phyloP scores from a whole-genome alignment of 2,797 vertebrate genomes.

The Sparidentex hasta region DNA sequence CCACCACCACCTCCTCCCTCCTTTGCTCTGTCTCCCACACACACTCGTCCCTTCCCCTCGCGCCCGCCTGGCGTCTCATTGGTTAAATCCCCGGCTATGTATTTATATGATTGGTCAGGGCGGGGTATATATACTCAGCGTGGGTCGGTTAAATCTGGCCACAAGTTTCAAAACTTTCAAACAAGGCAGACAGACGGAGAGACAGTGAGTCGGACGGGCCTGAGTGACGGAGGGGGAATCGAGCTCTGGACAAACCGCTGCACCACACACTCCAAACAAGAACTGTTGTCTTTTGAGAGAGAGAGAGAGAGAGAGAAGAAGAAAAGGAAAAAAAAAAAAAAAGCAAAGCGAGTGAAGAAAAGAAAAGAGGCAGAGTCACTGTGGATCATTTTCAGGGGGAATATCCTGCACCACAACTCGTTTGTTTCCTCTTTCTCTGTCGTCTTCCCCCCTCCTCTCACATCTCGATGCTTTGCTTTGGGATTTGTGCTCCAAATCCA shows the following conservation, averaged over 20 bases:
- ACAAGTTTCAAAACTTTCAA: conserved; percentile 86
- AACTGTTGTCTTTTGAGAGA: conserved; percentile 50
- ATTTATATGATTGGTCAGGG: conserved; percentile 87
- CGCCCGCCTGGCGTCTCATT: conserved; percentile 74
- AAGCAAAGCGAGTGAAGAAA: conserved; percentile 30
- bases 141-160: conserved; percentile 85
- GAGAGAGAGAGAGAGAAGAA: conserved; percentile 43
- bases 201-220: conserved; percentile 58
- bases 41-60: conserved; percentile 58
- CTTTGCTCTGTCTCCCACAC: conserved; percentile 14
- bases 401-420: conserved; percentile 62
- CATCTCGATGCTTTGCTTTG: conserved; percentile 78
- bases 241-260: conserved; percentile 67
- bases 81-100: conserved; percentile 67
- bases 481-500: conserved; percentile 65
- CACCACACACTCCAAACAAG: conserved; percentile 71
- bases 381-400: conserved; percentile 65
- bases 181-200: conserved; percentile 65
- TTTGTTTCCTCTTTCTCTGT: conserved; percentile 60
- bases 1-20: not conserved
- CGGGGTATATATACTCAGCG: conserved; percentile 88
- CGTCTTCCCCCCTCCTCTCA: conserved; percentile 57
- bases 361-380: conserved; percentile 62
- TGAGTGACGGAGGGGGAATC: conserved; percentile 64
- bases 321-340: conserved; percentile 30